A percentile compares a stretch with the other conserved stretches of the same genome.
Evolutionary conservation across 1,140 invertebrate species (phyloP).

Genomic region (Drosophila burlai): DNA sequence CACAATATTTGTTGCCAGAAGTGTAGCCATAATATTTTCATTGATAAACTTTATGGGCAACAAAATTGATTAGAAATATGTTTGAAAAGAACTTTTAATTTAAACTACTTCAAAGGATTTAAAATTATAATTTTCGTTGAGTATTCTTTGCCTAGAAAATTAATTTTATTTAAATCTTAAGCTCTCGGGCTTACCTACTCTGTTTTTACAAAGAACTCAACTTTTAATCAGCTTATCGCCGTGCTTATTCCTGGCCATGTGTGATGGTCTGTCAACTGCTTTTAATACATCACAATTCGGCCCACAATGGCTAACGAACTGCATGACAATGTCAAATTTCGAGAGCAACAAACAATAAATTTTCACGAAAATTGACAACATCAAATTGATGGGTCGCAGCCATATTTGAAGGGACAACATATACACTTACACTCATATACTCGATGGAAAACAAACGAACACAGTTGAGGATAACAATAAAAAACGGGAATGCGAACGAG

Average conservation of each 20-base stretch:
- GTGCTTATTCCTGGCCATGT: constrained; percentile 2
- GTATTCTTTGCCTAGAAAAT: background rate
- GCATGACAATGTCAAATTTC: constrained; percentile 83
- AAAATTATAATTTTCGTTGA: background rate
- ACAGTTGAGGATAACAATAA: constrained; percentile 67
- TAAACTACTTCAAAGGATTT: background rate
- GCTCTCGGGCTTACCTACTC: background rate
- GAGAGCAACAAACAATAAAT: constrained; percentile 77
- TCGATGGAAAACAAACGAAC: constrained; percentile 32
- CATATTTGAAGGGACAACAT: constrained; percentile 62
- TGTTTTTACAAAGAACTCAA: background rate
- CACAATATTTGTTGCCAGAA: background rate
- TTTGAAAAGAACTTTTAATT: no score
- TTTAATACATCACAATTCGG: constrained; percentile 57
- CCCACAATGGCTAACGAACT: constrained; percentile 73
- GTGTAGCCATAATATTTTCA: background rate
- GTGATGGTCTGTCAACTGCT: constrained; percentile 53
- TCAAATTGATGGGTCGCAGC: constrained; percentile 75
- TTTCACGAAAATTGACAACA: constrained; percentile 81
- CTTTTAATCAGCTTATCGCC: constrained; percentile 13
- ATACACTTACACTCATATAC: constrained; percentile 14
- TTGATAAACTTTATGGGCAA: background rate
- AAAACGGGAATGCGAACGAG: constrained; percentile 15
- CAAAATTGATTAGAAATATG: background rate
- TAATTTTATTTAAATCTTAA: background rate